Conservation (phyloP, 2,113 vertebrate genomes). For the Prunella fulvescens region DNA sequence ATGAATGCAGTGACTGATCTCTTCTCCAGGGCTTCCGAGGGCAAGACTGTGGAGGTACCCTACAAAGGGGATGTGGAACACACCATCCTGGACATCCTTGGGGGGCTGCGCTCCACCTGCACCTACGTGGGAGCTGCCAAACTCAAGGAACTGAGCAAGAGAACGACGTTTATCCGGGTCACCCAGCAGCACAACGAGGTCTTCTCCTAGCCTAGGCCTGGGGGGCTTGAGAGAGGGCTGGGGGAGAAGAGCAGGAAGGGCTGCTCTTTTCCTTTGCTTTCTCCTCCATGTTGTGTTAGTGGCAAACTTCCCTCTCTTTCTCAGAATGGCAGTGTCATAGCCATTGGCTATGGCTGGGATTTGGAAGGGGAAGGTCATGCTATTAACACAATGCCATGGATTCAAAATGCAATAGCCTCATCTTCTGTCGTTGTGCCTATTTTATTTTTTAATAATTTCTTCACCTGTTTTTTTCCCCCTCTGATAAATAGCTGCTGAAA, state of each 20-base stretch:
- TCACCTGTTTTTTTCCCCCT: neutral
- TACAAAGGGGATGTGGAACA: conserved; percentile 89
- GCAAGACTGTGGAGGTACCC: conserved; percentile 91
- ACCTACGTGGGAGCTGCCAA: conserved; percentile 97
- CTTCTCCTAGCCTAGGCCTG: conserved; percentile 73
- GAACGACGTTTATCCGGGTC: conserved; percentile 95
- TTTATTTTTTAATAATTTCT: conserved; percentile 25
- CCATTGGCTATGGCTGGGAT: neutral
- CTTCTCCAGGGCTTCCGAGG: conserved; percentile 87
- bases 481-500: neutral
- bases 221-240: neutral
- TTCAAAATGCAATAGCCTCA: conserved; percentile 40
- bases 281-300: neutral
- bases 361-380: neutral
- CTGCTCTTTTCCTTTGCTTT: neutral
- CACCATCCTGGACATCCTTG: conserved; percentile 91
- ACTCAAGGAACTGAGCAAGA: conserved; percentile 93
- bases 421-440: conserved; percentile 31
- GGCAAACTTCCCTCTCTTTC: neutral
- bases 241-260: neutral
- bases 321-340: neutral
- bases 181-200: conserved; percentile 93
- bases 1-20: neutral
- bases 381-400: conserved; percentile 11
- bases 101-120: conserved; percentile 94